Conservation (phyloP, 2,888 invertebrate genomes). For the Byasa hedistus region DNA sequence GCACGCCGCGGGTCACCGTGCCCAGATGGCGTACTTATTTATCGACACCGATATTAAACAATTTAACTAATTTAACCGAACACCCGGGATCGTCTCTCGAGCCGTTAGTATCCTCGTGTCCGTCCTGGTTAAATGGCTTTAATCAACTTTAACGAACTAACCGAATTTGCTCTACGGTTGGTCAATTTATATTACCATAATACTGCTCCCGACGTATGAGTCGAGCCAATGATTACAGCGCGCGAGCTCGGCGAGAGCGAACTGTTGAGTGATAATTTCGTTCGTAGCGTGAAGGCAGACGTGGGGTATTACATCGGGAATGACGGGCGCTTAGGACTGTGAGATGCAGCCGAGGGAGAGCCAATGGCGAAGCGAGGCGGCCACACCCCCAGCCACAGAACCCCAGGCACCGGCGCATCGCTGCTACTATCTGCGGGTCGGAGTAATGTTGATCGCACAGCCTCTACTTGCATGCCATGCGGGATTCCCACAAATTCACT, state of each 20-base stretch:
- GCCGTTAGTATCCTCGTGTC: slow-evolving; percentile 74
- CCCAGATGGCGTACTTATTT: slow-evolving; percentile 50
- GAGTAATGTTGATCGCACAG: slow-evolving; percentile 38
- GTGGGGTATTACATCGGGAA: slow-evolving; percentile 49
- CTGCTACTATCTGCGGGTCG: slow-evolving; percentile 41
- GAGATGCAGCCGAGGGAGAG: slow-evolving; percentile 35
- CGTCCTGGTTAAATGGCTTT: slow-evolving; percentile 80
- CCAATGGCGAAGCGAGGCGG: slow-evolving; percentile 53
- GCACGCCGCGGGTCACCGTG: slow-evolving; percentile 43
- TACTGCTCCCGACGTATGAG: slow-evolving; percentile 52
- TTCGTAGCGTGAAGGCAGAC: slow-evolving; percentile 51
- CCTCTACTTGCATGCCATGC: slow-evolving; percentile 53
- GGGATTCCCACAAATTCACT: slow-evolving; percentile 74
- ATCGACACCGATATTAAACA: slow-evolving; percentile 69
- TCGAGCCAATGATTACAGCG: slow-evolving; percentile 63
- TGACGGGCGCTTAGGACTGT: slow-evolving; percentile 58
- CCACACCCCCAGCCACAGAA: slow-evolving; percentile 49
- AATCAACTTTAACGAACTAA: slow-evolving; percentile 81
- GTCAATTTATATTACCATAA: slow-evolving; percentile 81
- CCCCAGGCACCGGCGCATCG: slow-evolving; percentile 38
- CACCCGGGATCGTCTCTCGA: slow-evolving; percentile 73
- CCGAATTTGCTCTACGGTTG: slow-evolving; percentile 78
- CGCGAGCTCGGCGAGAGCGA: slow-evolving; percentile 41
- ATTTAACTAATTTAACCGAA: slow-evolving; percentile 73
- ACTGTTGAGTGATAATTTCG: slow-evolving; percentile 49